Base-by-base conservation (phyloP, 1,140 invertebrate genomes). In the Ceratoteleas bidentatus region DNA sequence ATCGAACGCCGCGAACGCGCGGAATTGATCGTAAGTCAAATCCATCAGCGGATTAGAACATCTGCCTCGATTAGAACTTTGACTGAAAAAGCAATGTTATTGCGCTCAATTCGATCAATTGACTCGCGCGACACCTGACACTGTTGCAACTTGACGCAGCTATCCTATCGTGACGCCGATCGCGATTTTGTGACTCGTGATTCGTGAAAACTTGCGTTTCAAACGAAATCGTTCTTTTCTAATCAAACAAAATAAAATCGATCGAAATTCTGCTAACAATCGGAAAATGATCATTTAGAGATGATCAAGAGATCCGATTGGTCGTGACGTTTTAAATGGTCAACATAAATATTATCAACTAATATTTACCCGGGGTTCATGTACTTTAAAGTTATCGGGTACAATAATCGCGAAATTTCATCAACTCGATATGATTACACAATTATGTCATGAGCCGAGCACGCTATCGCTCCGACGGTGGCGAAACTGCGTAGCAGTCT, bases 101-200 rank as follows among this genome's bases (percentile, higher is more conserved):
- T 72, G 66, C 38, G 38, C 61, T 73, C 83, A 82, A 86, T 88
- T 85, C 50, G 53, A 76, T 61, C 85, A 86, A 76, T 88, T 88
- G 84, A 85, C 85, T 84, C 60, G 54, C 40, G 11, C 68, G 83
- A 84, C 74, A 87, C 74, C 81, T 83, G 77, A 84, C 57, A 77
- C 47, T 40, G 54, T 80, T 69, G 65, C 65, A 77, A 69, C 62
- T 69, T 69, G 56, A 69, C 62, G 62, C 45, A 66, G 4, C 53
- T 24, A 66, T 75, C 56, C 56, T 76, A 76, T 53, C 36, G 47
- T 33, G 34, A 36, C 50, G n/a, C 16, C 58, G 36, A 50, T 38
- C 60, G 24, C 4, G 24, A 24, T 2, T 2, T 24, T 24, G 4
- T n/a, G 24, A 24, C 24, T 24, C 4, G 24, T 2, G 24, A n/a